Evolutionary conservation across 2,797 vertebrate genomes (phyloP).

Genomic region (Acanthiza pusilla): DNA sequence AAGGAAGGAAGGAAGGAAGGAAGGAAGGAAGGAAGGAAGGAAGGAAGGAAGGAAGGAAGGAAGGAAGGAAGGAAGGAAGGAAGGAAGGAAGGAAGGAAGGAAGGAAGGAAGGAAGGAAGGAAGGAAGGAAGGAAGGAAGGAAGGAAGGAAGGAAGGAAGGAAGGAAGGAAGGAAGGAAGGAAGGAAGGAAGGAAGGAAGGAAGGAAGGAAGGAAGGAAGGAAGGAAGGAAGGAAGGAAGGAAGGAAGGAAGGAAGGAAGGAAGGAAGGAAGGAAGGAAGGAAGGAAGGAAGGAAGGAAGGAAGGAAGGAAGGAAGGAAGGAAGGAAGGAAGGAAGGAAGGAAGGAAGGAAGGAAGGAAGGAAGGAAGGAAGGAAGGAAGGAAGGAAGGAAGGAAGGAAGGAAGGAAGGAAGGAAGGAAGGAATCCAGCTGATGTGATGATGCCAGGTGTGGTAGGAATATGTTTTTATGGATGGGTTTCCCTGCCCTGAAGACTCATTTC

Average conservation of each 20-base stretch:
- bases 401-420: neutral
- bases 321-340: too few relatives aligned
- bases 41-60: neutral
- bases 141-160: too few relatives aligned
- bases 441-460: neutral
- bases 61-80: too few relatives aligned
- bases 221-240: too few relatives aligned
- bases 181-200: too few relatives aligned
- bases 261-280: too few relatives aligned
- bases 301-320: neutral
- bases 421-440: neutral
- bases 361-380: too few relatives aligned
- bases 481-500: neutral
- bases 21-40: neutral
- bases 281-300: too few relatives aligned
- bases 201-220: too few relatives aligned
- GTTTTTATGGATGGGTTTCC: neutral
- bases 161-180: neutral
- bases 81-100: neutral
- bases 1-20: too few relatives aligned
- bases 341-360: neutral
- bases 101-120: too few relatives aligned
- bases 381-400: neutral
- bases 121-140: neutral
- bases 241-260: neutral